Conservation (phyloP, 1,140 invertebrate species). For the Cheumatopsyche charites region DNA sequence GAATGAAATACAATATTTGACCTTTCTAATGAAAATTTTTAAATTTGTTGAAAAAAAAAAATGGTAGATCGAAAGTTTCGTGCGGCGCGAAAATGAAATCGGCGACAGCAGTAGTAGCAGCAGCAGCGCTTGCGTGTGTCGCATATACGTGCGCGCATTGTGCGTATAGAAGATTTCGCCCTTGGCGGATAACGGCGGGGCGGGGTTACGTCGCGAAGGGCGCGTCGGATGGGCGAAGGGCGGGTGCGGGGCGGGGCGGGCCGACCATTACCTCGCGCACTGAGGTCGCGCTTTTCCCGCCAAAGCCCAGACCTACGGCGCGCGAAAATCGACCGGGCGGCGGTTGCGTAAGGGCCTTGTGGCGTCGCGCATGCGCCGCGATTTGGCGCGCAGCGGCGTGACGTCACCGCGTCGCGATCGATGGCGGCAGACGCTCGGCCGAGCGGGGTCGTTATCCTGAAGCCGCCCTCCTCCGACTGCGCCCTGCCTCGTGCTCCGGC, state of each 20-base stretch:
- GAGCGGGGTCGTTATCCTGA: conserved; percentile 46
- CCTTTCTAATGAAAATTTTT: too few species aligned
- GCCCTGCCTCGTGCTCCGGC: background rate
- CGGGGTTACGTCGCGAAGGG: too few species aligned
- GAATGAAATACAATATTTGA: too few species aligned
- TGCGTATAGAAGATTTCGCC: too few species aligned
- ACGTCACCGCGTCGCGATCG: conserved; percentile 46
- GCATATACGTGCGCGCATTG: too few species aligned
- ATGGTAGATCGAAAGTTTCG: too few species aligned
- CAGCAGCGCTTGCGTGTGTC: too few species aligned
- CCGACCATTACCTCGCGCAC: conserved; percentile 39
- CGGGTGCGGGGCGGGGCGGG: background rate
- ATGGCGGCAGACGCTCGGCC: conserved; percentile 40
- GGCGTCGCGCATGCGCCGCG: conserved; percentile 33
- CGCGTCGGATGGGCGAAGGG: background rate
- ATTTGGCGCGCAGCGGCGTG: conserved; percentile 46
- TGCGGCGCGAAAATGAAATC: too few species aligned
- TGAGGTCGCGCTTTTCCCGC: conserved; percentile 21
- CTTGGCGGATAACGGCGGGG: too few species aligned
- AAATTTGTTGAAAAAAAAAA: background rate
- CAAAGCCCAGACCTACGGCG: conserved; percentile 32
- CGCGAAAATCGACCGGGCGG: conserved; percentile 31
- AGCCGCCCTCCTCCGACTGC: background rate
- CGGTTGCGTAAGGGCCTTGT: conserved; percentile 32
- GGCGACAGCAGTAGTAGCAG: too few species aligned